Base-by-base conservation (phyloP, 37 sponge, comb jelly and placozoan genomes). In the Crambe crambe region DNA sequence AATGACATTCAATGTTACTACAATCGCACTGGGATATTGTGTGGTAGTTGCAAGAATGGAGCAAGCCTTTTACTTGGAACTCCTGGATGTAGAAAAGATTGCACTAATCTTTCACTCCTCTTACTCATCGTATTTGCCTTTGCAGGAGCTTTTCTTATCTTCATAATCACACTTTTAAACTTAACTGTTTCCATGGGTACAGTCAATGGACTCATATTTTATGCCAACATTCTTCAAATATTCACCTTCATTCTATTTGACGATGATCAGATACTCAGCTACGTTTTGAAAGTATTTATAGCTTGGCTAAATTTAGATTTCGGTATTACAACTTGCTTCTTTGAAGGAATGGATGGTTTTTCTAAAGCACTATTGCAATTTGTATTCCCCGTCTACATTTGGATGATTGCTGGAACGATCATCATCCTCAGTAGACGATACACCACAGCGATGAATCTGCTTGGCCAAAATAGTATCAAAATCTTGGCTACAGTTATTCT, bases 181-280 rank as follows among this genome's bases (percentile, higher is more conserved):
- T 31, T 87, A 1, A 87, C 87, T 59, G 79, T 87, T 40, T 31
- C 87, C 26, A 26, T n/a, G 23, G 82, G 87, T 20, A 68, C 76
- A 18, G 69, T 87, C 37, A 81, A 81, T 70, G 87, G 87, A 9
- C 68, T 80, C 32, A 57, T 80, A 25, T 80, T 87, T 39, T 87
- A 87, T 75, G 42, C 75, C 1, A 80, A 74, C 26, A 70, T 87
- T 39, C 54, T 87, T 0, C 34, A 56, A 26, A 69, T 68, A 21
- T 42, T 23, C 34, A 21, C 27, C 23, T 51, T 54, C 37, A 44
- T 79, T 44, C 32, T 59, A 20, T 20, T 2, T 1, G 18, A 70
- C 1, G 5, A 66, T 66, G n/a, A 42, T 2, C 54, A 23, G 12
- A 31, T 54, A 40, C 4, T 73, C 1, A 54, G 20, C 12, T 41